Evolutionary conservation across 2,797 vertebrate species (phyloP).

Genomic region (Bovichtus variegatus): DNA sequence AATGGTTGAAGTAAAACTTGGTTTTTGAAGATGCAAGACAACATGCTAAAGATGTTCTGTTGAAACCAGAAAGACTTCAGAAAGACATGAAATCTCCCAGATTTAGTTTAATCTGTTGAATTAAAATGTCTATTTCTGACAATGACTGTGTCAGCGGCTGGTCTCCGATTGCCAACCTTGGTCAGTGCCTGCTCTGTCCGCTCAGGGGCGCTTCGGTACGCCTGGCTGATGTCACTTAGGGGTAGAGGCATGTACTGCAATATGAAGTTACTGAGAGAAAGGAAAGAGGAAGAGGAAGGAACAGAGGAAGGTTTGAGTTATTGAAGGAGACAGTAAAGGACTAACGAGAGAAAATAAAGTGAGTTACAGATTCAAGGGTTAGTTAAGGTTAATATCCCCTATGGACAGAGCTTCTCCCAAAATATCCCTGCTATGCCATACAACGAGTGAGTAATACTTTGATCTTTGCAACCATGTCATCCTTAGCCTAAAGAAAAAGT

Average conservation of each 20-base stretch:
- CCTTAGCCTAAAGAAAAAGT: constrained; percentile 55
- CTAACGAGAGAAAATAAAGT: constrained; percentile 46
- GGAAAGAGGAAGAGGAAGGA: constrained; percentile 23
- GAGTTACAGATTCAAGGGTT: constrained; percentile 59
- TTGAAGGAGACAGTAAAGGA: constrained; percentile 25
- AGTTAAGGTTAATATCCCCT: constrained; percentile 65
- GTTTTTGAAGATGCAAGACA: not conserved
- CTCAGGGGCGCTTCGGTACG: constrained; percentile 91
- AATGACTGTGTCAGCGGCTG: not conserved
- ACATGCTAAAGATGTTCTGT: not conserved
- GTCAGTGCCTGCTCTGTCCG: constrained; percentile 92
- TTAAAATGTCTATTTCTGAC: not conserved
- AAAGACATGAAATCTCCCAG: not conserved
- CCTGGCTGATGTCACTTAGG: constrained; percentile 92
- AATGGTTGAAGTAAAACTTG: not conserved
- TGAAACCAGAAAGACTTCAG: not conserved
- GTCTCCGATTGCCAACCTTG: constrained; percentile 83
- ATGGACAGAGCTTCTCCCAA: constrained; percentile 58
- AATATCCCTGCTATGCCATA: constrained; percentile 55
- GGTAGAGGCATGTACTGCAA: constrained; percentile 95
- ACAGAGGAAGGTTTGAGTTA: constrained; percentile 41
- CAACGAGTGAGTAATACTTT: constrained; percentile 62
- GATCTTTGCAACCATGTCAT: constrained; percentile 72
- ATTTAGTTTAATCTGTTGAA: not conserved
- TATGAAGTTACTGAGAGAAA: constrained; percentile 89